A percentile compares a stretch with the other conserved stretches of the same genome.
These are phyloP conservation scores for Amphipyra berbera DNA, from an alignment of 2,888 invertebrate species.

Conservation along the genomic window DNA sequence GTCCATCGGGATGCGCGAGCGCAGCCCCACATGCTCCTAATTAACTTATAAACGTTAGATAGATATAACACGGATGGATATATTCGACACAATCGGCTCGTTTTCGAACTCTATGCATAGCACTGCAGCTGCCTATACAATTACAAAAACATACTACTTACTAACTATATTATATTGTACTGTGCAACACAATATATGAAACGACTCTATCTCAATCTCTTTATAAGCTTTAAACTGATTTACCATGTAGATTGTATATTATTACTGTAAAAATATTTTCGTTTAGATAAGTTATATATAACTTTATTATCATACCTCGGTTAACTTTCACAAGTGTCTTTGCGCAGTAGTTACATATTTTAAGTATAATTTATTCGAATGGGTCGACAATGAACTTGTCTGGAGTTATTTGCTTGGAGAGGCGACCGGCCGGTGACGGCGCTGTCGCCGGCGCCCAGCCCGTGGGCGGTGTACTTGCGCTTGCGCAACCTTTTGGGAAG, in stretches of 20 bases:
- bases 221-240: no score
- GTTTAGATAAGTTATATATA: conserved; percentile 26
- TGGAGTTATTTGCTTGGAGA: conserved; percentile 63
- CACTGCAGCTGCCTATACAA: conserved; percentile 23
- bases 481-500: conserved; percentile 84
- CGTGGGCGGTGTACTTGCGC: conserved; percentile 81
- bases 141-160: conserved; percentile 1
- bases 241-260: no score
- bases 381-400: conserved; percentile 85
- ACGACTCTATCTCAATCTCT: background rate
- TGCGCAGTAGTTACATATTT: conserved; percentile 58
- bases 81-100: conserved; percentile 44
- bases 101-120: conserved; percentile 9
- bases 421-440: conserved; percentile 57
- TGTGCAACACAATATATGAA: conserved; percentile 10
- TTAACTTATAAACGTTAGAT: conserved; percentile 78
- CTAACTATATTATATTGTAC: conserved; percentile 17
- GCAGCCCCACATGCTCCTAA: conserved; percentile 77
- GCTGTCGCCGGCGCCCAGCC: conserved; percentile 55
- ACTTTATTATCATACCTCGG: conserved; percentile 26
- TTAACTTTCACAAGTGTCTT: conserved; percentile 35
- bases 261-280: conserved; percentile 17
- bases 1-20: conserved; percentile 73
- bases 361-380: conserved; percentile 55
- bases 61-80: conserved; percentile 60